These are phyloP conservation scores for Ptychochromis oligacanthus DNA, from an alignment of 2,113 vertebrate species.

Conservation along the genomic window DNA sequence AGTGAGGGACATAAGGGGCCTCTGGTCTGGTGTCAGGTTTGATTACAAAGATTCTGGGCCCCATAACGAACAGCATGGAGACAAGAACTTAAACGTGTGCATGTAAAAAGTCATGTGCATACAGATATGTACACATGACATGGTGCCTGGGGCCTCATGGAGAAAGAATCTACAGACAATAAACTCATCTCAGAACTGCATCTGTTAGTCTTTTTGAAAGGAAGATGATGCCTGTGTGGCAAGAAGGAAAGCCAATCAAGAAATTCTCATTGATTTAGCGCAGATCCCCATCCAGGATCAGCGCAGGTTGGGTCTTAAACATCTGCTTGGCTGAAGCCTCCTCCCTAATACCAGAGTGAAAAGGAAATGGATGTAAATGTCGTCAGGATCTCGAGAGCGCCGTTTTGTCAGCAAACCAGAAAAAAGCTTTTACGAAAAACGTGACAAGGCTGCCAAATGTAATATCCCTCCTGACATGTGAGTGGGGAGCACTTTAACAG, in stretches of 20 bases:
- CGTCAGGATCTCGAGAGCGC: conserved; percentile 25
- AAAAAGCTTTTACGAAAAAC: conserved; percentile 56
- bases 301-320: conserved; percentile 10
- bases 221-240: conserved; percentile 8
- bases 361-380: conserved; percentile 50
- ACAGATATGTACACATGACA: conserved; percentile 13
- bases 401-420: conserved; percentile 70
- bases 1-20: conserved; percentile 59
- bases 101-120: conserved; percentile 7
- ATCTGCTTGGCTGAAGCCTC: conserved; percentile 6
- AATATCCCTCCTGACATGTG: conserved; percentile 63
- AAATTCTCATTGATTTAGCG: conserved; percentile 39
- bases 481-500: conserved; percentile 63
- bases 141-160: conserved; percentile 41
- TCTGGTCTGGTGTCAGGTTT: conserved; percentile 77
- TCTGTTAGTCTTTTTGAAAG: conserved; percentile 14
- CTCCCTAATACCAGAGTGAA: conserved; percentile 11
- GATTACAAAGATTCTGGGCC: conserved; percentile 72
- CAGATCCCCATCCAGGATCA: conserved; percentile 37
- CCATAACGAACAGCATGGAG: conserved; percentile 44
- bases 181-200: conserved; percentile 29
- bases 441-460: conserved; percentile 69
- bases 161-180: conserved; percentile 54
- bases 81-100: conserved; percentile 34
- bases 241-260: conserved; percentile 15